A percentile compares a stretch with the other conserved stretches of the same genome.
phyloP scores from a whole-genome alignment of 2,797 vertebrate genomes.

The Meriones psammophilus region DNA sequence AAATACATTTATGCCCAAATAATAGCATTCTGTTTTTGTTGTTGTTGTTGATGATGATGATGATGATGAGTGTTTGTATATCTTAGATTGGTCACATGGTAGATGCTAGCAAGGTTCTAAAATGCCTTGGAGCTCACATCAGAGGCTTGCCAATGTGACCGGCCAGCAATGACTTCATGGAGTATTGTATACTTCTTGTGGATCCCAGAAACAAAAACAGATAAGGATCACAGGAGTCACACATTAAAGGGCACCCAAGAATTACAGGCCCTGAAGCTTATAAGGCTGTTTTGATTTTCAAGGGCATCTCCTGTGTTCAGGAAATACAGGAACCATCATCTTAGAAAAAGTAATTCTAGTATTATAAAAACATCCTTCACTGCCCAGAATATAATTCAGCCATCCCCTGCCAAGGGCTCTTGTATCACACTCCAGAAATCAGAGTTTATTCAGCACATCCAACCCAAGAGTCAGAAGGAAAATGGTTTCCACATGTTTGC shows the following conservation, averaged over 20 bases:
- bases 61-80: not conserved
- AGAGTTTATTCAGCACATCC: not conserved
- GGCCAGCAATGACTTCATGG: not conserved
- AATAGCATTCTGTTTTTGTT: not conserved
- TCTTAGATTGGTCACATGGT: not conserved
- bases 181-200: not conserved
- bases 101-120: too few species aligned
- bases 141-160: rapidly evolving
- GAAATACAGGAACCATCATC: not conserved
- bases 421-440: not conserved
- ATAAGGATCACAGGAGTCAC: not conserved
- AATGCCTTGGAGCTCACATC: not conserved
- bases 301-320: not conserved
- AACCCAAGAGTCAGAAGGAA: not conserved
- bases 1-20: not conserved
- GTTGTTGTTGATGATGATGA: too few species aligned
- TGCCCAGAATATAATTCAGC: not conserved
- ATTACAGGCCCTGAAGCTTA: not conserved
- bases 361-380: not conserved
- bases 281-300: not conserved
- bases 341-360: not conserved
- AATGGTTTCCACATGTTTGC: not conserved
- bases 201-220: not conserved
- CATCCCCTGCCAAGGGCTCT: not conserved
- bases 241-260: not conserved